Conservation (phyloP, 2,797 vertebrate genomes). For the Chloroceryle amazona region DNA sequence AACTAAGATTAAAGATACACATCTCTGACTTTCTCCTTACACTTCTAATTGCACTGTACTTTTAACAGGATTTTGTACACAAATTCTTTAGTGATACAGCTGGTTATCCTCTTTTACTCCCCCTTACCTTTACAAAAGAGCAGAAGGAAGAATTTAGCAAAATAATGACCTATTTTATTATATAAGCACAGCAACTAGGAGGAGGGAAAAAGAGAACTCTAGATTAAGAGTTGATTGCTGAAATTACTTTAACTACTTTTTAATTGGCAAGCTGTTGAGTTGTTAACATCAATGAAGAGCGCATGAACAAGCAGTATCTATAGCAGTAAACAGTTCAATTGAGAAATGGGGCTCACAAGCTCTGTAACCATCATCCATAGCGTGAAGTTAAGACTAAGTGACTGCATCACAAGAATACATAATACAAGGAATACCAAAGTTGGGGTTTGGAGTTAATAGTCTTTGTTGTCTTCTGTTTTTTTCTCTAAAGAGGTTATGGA, state of each 20-base stretch:
- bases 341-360: neutral
- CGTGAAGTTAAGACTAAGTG: neutral
- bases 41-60: neutral
- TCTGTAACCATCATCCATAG: neutral
- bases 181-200: neutral
- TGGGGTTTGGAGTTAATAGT: neutral
- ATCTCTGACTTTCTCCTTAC: neutral
- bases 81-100: neutral
- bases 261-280: conserved; percentile 54
- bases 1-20: neutral
- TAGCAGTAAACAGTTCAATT: neutral
- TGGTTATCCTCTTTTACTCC: neutral
- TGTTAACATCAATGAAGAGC: conserved; percentile 19
- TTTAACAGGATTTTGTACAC: neutral
- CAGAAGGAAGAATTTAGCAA: neutral
- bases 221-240: conserved; percentile 47
- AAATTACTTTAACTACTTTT: conserved; percentile 64
- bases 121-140: neutral
- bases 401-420: neutral
- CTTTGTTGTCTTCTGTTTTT: neutral
- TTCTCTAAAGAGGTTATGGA: neutral
- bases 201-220: neutral
- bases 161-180: conserved; percentile 20
- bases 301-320: neutral
- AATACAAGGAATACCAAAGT: neutral